Base-by-base conservation (phyloP, 2,797 vertebrate species). In the Amphiprion clarkii region DNA sequence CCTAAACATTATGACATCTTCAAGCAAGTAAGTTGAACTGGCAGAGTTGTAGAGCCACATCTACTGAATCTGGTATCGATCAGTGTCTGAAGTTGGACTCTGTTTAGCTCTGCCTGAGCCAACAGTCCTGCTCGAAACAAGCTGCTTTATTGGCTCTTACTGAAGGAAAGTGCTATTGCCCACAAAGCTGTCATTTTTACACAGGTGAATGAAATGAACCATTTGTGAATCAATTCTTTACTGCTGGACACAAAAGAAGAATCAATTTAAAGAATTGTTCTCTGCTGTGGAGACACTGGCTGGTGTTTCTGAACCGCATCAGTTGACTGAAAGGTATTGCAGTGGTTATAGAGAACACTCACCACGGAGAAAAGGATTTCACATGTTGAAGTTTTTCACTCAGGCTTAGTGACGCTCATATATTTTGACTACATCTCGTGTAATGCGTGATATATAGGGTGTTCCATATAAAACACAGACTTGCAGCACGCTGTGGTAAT, bases 401-500 rank as follows among this genome's bases (percentile, higher is more conserved):
- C 44, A 6, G 54, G 21, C 62, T 62, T 67, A 25, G 71, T 36
- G 67, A 74, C 25, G 23, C 71, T 74, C 55, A 61, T 60, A 70
- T 80, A 60, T 79, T 84, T 76, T 68, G 79, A 87, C 71, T 63
- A 9, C 48, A 66, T 68, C 76, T 78, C 58, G 58, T 19, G 71
- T 69, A 77, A 61, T 65, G 67, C 51, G 31, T 84, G 82, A 89
- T 84, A 56, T 68, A 83, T 79, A 66, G 69, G 64, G 61, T 75
- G 79, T 83, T 87, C 56, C 67, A 79, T 76, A 81, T 82, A 74
- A 82, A 87, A 80, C 21, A 33, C 68, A 86, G 79, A 49, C 79
- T 46, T 40, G 51, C 69, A 46, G 67, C 59, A 60, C 60, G 62
- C 58, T 11, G 57, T 72, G 78, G 74, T 81, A 73, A 84, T 53